These are phyloP conservation scores for Paracentrotus lividus DNA, from an alignment of 53 echinoderm and acorn worm genomes.

Conservation along the genomic window DNA sequence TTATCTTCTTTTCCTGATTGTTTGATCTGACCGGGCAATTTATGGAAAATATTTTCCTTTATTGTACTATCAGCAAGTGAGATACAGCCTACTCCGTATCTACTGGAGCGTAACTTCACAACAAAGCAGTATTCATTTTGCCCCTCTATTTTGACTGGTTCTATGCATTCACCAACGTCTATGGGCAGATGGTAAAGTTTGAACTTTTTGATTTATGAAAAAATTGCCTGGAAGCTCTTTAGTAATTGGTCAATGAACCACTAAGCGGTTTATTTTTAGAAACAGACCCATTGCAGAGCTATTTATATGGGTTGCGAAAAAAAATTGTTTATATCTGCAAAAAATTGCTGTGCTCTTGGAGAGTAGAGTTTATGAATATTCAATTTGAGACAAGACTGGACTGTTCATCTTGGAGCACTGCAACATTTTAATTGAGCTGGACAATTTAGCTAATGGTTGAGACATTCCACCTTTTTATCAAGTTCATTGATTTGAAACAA, in stretches of 20 bases:
- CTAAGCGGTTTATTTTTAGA: neutral
- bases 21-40: neutral
- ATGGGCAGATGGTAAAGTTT: constrained; percentile 20
- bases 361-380: neutral
- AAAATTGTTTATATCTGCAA: neutral
- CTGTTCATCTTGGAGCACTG: neutral
- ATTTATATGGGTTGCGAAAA: neutral
- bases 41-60: constrained; percentile 1
- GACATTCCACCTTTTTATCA: neutral
- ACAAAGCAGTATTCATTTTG: constrained; percentile 24
- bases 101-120: constrained; percentile 35
- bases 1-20: neutral
- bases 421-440: neutral
- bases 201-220: neutral
- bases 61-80: neutral
- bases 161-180: neutral
- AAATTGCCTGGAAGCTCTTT: neutral
- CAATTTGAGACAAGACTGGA: neutral
- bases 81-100: neutral
- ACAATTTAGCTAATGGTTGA: neutral
- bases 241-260: neutral
- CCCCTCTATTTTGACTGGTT: neutral
- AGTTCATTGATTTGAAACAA: neutral
- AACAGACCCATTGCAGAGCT: neutral
- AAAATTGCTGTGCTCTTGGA: neutral